These are phyloP conservation scores for Sweltsa coloradensis DNA, from an alignment of 1,140 invertebrate genomes.

Conservation along the genomic window DNA sequence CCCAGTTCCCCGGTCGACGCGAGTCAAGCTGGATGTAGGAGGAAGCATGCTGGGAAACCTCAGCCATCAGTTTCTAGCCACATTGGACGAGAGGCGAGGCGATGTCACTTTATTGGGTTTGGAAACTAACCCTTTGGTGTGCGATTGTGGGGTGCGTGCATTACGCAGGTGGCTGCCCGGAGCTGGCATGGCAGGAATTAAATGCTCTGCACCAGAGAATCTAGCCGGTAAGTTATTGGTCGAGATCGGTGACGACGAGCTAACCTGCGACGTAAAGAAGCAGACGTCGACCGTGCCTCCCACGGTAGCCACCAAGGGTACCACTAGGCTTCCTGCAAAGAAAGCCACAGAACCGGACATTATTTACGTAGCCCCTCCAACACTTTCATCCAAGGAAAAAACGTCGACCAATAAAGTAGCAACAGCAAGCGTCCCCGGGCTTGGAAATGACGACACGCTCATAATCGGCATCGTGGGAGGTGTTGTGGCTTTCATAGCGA, in stretches of 20 bases:
- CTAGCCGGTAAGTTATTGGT: conserved; percentile 52
- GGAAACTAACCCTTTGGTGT: conserved; percentile 63
- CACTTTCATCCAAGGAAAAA: not conserved
- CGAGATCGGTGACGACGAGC: conserved; percentile 63
- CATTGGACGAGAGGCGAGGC: conserved; percentile 64
- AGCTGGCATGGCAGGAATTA: conserved; percentile 36
- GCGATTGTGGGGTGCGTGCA: conserved; percentile 70
- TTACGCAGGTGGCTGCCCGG: conserved; percentile 61
- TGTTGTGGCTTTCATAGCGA: conserved; percentile 78
- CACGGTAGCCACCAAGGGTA: conserved; percentile 28
- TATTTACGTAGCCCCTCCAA: conserved; percentile 68
- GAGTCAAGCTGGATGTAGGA: conserved; percentile 62
- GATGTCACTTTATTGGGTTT: conserved; percentile 59
- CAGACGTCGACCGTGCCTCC: conserved; percentile 36
- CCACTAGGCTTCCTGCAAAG: conserved; percentile 27
- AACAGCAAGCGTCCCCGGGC: conserved; percentile 27
- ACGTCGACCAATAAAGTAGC: conserved; percentile 31
- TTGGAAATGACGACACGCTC: conserved; percentile 73
- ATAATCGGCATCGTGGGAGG: conserved; percentile 87
- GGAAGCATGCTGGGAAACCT: conserved; percentile 63
- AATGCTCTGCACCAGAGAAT: conserved; percentile 52
- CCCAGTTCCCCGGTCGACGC: conserved; percentile 76
- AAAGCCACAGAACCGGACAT: conserved; percentile 58
- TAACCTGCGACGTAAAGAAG: conserved; percentile 50
- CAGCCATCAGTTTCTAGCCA: conserved; percentile 58